Evolutionary conservation across 2,888 invertebrate species (phyloP), one percentile per base, ranked within the genome.

Genomic region (Drosophila gaucha): DNA sequence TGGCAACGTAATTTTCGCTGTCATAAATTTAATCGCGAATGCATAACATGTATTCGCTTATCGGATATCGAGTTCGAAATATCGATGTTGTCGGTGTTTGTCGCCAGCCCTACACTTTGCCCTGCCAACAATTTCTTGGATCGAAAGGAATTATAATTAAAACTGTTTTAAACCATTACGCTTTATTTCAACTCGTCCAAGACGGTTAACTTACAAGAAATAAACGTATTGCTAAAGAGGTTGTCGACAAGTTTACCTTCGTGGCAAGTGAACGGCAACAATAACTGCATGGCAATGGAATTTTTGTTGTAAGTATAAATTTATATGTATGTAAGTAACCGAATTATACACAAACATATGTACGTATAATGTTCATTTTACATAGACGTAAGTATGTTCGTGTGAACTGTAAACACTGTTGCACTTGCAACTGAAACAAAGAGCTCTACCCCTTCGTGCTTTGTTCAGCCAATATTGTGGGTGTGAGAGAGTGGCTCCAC

Each of bases 241-340:
- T 43, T 57, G 31, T 43, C 38, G 43, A 36, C 35, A 31, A 47
- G 44, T 18, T 41, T 8, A 30, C 16, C 55, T 57, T 28, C 26
- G 43, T 30, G 58, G 43, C 51, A 49, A 62, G 66, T 68, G 43
- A 57, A 75, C 57, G 70, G 41, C 76, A 78, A 67, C 55, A 60
- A 60, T 44, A 68, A 77, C 69, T 82, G 80, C 60, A 79, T 75
- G 78, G 82, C 82, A 67, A 91, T 91, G 91, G 91, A 91, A 77
- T 91, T 91, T 89, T 89, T 91, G 80, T 91, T 91, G 91, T 91
- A 89, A 91, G 91, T 90, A 87, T 64, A 60, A 72, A 46, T 90
- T 83, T 59, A 54, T 75, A 41, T 35, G 18, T 55, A 49, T 51
- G 55, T 47, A 10, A n/a, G 30, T 28, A 31, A 46, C 33, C 38